Base-by-base conservation (phyloP, 2,113 vertebrate genomes). In the Glaucomys volans region DNA sequence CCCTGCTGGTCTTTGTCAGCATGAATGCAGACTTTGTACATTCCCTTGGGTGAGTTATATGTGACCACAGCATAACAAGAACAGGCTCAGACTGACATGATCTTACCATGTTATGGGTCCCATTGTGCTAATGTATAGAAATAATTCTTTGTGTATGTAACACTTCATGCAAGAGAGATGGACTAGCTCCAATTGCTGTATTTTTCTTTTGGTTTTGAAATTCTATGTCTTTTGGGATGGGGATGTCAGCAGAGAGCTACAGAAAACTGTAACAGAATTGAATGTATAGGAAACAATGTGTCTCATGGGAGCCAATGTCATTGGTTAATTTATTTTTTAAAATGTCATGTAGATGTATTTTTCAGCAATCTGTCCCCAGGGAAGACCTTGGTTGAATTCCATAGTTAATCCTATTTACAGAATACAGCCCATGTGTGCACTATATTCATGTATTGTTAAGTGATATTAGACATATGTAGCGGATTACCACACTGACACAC, bases 271-370 rank as follows among this genome's bases (percentile, higher is more conserved):
- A 75, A 88, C 75, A 74, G 57, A 94, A 95, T 83, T 95, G 89
- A 97, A 85, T 75, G 44, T 94, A 80, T 37, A 94, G 95, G 91
- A 95, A 95, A 88, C 77, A 96, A 1, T 76, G 64, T 77, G 80
- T 95, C 93, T 96, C 89, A 52, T 84, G 93, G 89, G 96, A 94
- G 37, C 82, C 40, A 47, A 32, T 98, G 96, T 90, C 89, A 94
- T 86, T 96, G 93, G 93, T 94, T 97, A 97, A 96, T 97, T 97
- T 91, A 97, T 96, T 96, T 89, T 97, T 97, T 95, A 4, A 91
- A 97, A 94, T 97, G 91, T 95, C 82, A 94, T 75, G 64, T 91
- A 96, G 93, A 96, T 97, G 47, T 92, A 96, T 93, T 96, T 98
- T 95, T 87, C 37, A 96, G 94, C 82, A 88, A 28, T 97, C 62